phyloP scores from a whole-genome alignment of 1,140 invertebrate species.

The Brachionus sp. region DNA sequence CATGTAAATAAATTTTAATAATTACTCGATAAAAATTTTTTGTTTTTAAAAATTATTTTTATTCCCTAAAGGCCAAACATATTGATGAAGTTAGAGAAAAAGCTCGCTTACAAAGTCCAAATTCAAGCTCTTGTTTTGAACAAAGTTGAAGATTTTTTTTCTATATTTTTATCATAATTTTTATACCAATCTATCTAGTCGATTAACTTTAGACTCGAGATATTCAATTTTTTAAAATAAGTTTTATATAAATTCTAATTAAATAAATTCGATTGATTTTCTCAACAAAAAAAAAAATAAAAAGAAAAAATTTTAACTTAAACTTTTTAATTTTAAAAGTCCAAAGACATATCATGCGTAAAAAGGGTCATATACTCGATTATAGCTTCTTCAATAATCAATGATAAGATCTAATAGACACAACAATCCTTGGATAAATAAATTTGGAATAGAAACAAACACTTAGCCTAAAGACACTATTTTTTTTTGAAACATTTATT shows the following conservation, averaged over 20 bases:
- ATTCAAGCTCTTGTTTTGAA: conserved; percentile 30
- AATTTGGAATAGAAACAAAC: neutral
- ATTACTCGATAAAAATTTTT: neutral
- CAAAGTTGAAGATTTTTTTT: neutral
- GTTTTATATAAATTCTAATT: neutral
- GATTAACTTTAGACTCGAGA: neutral
- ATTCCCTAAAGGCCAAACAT: neutral
- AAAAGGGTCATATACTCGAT: neutral
- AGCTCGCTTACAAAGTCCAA: conserved; percentile 19
- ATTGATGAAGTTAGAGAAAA: conserved; percentile 38
- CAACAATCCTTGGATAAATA: neutral
- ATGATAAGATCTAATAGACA: neutral
- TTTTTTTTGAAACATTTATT: neutral
- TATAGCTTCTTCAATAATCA: neutral
- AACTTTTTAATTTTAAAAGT: neutral
- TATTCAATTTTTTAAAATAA: neutral
- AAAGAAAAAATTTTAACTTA: neutral
- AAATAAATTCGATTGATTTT: neutral
- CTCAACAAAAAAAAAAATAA: neutral
- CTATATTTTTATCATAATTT: neutral
- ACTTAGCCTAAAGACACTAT: neutral
- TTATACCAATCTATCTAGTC: conserved; percentile 8
- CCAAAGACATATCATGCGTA: neutral
- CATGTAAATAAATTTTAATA: conserved; percentile 1
- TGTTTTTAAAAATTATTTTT: neutral